phyloP scores from a whole-genome alignment of 2,797 vertebrate genomes.

The Cephalopachus bancanus region DNA sequence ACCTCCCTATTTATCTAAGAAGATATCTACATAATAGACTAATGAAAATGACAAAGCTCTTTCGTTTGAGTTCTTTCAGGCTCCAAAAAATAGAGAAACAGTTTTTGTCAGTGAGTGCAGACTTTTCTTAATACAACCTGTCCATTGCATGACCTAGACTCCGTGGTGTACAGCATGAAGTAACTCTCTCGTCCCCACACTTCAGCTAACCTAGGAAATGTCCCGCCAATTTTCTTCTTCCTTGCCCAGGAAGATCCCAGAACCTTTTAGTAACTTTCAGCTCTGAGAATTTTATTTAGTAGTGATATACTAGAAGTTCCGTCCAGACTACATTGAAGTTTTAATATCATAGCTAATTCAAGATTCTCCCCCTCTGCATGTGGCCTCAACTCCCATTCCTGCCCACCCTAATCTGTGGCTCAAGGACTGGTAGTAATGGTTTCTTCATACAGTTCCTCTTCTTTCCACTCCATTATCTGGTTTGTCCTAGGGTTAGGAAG shows the following conservation, averaged over 20 bases:
- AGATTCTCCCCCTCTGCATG: background rate
- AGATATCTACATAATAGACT: background rate
- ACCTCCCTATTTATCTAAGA: background rate
- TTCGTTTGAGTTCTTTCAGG: background rate
- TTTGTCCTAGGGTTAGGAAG: background rate
- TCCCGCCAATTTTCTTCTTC: background rate
- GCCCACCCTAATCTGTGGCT: background rate
- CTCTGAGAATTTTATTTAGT: conserved; percentile 20
- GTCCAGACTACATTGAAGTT: background rate
- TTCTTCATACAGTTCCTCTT: background rate
- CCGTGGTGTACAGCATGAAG: background rate
- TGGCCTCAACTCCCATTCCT: background rate
- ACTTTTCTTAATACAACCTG: background rate
- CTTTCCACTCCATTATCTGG: background rate
- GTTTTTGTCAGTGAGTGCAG: background rate
- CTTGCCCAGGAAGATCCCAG: background rate
- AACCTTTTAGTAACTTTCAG: conserved; percentile 3
- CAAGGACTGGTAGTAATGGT: background rate
- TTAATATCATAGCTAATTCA: background rate
- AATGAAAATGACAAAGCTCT: background rate
- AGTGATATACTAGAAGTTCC: background rate
- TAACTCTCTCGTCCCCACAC: background rate
- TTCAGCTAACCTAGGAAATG: background rate
- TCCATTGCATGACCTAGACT: background rate
- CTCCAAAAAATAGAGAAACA: conserved; percentile 1